Evolutionary conservation across 2,888 invertebrate genomes (phyloP), one percentile per base, ranked within the genome.

Genomic region (Actias luna): DNA sequence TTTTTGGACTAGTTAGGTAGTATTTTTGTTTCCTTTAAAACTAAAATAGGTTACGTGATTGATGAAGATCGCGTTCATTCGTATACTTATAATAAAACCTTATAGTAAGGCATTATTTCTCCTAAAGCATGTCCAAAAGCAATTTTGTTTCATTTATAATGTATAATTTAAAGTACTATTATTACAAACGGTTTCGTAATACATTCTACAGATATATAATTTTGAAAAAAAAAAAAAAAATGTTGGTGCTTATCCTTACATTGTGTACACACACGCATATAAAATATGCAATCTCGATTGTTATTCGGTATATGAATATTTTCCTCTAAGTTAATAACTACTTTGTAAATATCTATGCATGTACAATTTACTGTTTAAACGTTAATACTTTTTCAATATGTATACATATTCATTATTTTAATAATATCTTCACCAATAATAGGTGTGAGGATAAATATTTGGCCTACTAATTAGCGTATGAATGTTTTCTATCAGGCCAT

Each of bases 181-280:
- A 35, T 36, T 36, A 25, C 14, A 59, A 16, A 10, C 16, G 5
- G 22, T 36, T 16, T 25, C 35, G 16, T 35, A n/a, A 7, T 12
- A 33, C 8, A 33, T 12, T 42, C 42, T 42, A 8, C 18, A 42
- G 18, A 42, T 59, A 58, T 58, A 58, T 35, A 22, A n/a, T n/a
- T 25, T 59, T 14, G n/a, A 14, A 55, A 29, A 52, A 52, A 25
- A 36, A 42, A 62, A 58, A 80, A 72, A 82, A 71, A 50, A 76
- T 77, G 29, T 73, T 84, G 88, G 88, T 88, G 88, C 87, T 88
- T 85, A 79, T 73, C 72, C n/a, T 79, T 80, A 79, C 78, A 79
- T 80, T 82, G 67, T 75, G n/a, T n/a, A n/a, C n/a, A 77, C 73
- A 76, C 74, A 74, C 78, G 87, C 86, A 80, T 85, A 85, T 86